Conservation (phyloP, 2,888 invertebrate species). For the Ophion slaviceki region DNA sequence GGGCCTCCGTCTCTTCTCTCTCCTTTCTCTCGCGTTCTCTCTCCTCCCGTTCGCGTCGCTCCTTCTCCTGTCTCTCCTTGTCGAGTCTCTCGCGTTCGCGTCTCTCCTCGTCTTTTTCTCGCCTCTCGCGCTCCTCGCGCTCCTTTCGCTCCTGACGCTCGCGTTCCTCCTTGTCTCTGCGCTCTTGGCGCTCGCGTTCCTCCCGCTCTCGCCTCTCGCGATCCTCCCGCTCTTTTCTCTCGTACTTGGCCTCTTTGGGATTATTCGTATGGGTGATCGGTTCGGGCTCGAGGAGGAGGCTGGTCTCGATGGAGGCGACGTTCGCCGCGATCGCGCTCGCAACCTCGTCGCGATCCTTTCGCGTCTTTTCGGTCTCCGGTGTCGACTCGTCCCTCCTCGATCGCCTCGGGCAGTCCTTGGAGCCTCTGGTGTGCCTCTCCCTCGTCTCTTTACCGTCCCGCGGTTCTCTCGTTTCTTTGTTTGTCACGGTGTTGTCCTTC, state of each 20-base stretch:
- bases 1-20: slow-evolving; percentile 73
- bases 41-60: slow-evolving; percentile 75
- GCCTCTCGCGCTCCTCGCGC: slow-evolving; percentile 76
- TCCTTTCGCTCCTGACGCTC: slow-evolving; percentile 76
- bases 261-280: slow-evolving; percentile 1
- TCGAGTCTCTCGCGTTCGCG: slow-evolving; percentile 74
- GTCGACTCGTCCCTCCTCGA: slow-evolving; percentile 78
- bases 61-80: slow-evolving; percentile 73
- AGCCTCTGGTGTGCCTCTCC: slow-evolving; percentile 80
- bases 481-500: slow-evolving; percentile 73
- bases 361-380: slow-evolving; percentile 71
- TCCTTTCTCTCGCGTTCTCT: slow-evolving; percentile 76
- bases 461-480: slow-evolving; percentile 79
- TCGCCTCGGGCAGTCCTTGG: slow-evolving; percentile 78
- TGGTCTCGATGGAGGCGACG: not conserved
- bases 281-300: slow-evolving; percentile 2
- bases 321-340: not conserved
- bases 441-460: slow-evolving; percentile 79
- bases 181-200: slow-evolving; percentile 73
- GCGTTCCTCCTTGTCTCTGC: slow-evolving; percentile 69
- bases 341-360: slow-evolving; percentile 75
- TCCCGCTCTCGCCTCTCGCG: slow-evolving; percentile 77
- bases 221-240: slow-evolving; percentile 76
- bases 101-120: slow-evolving; percentile 76
- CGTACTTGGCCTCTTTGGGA: slow-evolving; percentile 71